phyloP scores from a whole-genome alignment of 2,888 invertebrate species.

The Congeria kusceri region DNA sequence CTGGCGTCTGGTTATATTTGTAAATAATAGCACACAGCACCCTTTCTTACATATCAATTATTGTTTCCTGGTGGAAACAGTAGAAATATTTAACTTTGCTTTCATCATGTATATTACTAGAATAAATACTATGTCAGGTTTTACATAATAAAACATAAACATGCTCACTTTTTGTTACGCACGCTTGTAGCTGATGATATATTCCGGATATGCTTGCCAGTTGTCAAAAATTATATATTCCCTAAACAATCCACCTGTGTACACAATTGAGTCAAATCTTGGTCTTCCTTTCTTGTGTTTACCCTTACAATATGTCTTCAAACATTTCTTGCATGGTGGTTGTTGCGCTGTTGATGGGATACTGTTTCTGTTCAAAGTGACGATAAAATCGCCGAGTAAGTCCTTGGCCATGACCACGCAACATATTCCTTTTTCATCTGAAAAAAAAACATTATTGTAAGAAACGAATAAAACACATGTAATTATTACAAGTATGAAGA shows the following conservation, averaged over 20 bases:
- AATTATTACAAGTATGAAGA: no score
- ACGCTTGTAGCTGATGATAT: not conserved
- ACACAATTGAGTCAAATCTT: not conserved
- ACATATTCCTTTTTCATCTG: not conserved
- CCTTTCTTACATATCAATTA: no score
- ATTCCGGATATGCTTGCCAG: not conserved
- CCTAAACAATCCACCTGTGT: not conserved
- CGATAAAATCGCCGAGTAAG: not conserved
- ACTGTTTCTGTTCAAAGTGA: not conserved
- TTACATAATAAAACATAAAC: no score
- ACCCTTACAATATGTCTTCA: not conserved
- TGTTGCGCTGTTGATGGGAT: not conserved
- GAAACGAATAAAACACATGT: no score
- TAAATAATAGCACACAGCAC: no score
- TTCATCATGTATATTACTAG: no score
- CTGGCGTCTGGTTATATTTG: no score
- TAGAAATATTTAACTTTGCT: no score
- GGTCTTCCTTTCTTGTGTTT: not conserved
- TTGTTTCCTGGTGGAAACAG: no score
- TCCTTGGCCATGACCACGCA: conserved; percentile 2
- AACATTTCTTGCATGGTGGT: not conserved
- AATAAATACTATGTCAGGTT: no score
- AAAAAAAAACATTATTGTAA: no score
- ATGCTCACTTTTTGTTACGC: no score
- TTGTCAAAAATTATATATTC: conserved; percentile 9